These are phyloP conservation scores for Hapalemur alaotrensis DNA, from an alignment of 2,797 vertebrate genomes.

Conservation along the genomic window DNA sequence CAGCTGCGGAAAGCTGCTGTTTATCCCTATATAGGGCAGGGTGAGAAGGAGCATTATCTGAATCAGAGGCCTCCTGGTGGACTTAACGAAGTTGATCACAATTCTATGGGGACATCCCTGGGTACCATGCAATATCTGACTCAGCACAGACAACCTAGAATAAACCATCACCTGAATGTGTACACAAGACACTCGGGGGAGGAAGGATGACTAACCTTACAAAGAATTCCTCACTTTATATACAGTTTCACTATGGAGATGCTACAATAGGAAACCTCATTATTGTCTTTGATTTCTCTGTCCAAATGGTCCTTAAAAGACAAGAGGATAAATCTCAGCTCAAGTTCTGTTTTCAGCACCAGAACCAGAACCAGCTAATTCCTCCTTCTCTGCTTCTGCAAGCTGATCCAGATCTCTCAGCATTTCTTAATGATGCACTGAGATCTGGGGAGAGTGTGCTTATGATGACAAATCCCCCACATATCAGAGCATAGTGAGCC, in stretches of 20 bases:
- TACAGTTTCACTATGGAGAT: not conserved
- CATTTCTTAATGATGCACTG: not conserved
- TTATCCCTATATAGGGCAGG: not conserved
- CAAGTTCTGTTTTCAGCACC: not conserved
- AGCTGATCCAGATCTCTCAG: slow-evolving; percentile 1
- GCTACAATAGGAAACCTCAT: not conserved
- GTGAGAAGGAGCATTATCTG: rapidly evolving
- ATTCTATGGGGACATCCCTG: not conserved
- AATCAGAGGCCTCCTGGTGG: too few species aligned
- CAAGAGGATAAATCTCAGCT: not conserved
- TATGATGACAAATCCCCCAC: not conserved
- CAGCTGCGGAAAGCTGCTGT: not conserved
- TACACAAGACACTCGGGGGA: not conserved
- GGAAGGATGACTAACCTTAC: too few species aligned
- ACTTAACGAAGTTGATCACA: not conserved
- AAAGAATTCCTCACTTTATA: not conserved
- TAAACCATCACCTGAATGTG: not conserved
- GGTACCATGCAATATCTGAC: not conserved
- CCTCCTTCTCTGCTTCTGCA: not conserved
- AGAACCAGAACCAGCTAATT: not conserved
- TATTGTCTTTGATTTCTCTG: not conserved
- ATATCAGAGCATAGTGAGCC: rapidly evolving
- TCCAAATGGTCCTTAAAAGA: not conserved
- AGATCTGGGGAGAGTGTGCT: not conserved
- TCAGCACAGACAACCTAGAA: too few species aligned